Evolutionary conservation across 2,888 invertebrate species (phyloP).

Genomic region (Pimpla rufipes): DNA sequence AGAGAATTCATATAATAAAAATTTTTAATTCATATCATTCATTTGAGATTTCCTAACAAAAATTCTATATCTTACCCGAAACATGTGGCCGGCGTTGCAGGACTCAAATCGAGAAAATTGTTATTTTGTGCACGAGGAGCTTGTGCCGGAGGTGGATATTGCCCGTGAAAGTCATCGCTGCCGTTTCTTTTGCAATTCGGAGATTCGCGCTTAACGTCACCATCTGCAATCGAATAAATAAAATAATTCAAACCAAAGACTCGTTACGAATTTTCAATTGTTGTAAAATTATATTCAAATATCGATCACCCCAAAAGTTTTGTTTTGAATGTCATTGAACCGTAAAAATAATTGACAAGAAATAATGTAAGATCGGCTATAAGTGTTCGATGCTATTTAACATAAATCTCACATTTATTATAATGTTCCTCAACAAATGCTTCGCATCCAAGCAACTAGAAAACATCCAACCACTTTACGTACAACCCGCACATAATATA

Average conservation of each 20-base stretch:
- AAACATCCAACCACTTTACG: too few relatives aligned
- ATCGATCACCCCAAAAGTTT: too few relatives aligned
- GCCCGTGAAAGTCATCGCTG: conserved; percentile 73
- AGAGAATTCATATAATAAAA: too few relatives aligned
- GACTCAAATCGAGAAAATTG: conserved; percentile 77
- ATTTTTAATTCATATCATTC: too few relatives aligned
- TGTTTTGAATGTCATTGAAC: not conserved
- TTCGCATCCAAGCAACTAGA: too few relatives aligned
- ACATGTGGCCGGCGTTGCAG: conserved; percentile 74
- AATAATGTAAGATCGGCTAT: not conserved
- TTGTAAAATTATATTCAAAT: too few relatives aligned
- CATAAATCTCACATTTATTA: conserved; percentile 27
- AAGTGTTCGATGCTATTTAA: not conserved
- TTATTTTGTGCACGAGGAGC: conserved; percentile 71
- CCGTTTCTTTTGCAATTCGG: conserved; percentile 74
- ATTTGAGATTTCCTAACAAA: too few relatives aligned
- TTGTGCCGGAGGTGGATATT: conserved; percentile 71
- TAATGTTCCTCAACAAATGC: too few relatives aligned
- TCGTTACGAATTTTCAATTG: too few relatives aligned
- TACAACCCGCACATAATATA: too few relatives aligned
- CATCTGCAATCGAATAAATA: conserved; percentile 35
- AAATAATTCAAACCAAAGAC: too few relatives aligned
- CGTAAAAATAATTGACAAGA: not conserved
- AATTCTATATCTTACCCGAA: conserved; percentile 73
- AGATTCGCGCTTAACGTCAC: conserved; percentile 77